Conservation (phyloP, 1,140 invertebrate genomes). For the Brachionus koreanus region DNA sequence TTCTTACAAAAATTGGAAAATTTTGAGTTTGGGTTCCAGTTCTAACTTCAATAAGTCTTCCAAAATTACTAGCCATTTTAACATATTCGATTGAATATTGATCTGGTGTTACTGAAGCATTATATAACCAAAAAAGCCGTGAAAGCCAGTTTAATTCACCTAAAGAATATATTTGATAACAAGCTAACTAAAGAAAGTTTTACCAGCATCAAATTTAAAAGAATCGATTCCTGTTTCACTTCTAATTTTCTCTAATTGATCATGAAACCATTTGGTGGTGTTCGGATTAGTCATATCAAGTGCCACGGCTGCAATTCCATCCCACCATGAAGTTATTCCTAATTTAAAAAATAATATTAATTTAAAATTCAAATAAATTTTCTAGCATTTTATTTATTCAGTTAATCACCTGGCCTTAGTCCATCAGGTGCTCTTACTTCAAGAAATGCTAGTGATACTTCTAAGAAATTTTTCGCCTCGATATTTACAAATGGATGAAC, state of each 20-base stretch:
- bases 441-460: not conserved
- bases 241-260: slow-evolving; percentile 7
- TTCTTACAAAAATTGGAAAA: slow-evolving; percentile 75
- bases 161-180: not conserved
- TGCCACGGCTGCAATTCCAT: slow-evolving; percentile 27
- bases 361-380: not conserved
- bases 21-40: slow-evolving; percentile 74
- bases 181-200: not conserved
- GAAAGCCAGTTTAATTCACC: slow-evolving; percentile 28
- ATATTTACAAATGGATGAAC: slow-evolving; percentile 75
- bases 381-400: not conserved
- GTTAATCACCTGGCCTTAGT: not conserved
- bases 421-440: slow-evolving; percentile 41
- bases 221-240: slow-evolving; percentile 67
- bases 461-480: slow-evolving; percentile 16
- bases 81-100: slow-evolving; percentile 37
- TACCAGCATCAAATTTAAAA: slow-evolving; percentile 87
- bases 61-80: slow-evolving; percentile 15
- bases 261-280: not conserved
- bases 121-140: slow-evolving; percentile 10
- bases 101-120: slow-evolving; percentile 2
- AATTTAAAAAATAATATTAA: not conserved
- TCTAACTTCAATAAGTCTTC: slow-evolving; percentile 64
- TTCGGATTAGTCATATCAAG: slow-evolving; percentile 30
- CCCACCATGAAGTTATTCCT: slow-evolving; percentile 38